Conservation (phyloP, 2,797 vertebrate genomes). For the Iguana delicatissima region DNA sequence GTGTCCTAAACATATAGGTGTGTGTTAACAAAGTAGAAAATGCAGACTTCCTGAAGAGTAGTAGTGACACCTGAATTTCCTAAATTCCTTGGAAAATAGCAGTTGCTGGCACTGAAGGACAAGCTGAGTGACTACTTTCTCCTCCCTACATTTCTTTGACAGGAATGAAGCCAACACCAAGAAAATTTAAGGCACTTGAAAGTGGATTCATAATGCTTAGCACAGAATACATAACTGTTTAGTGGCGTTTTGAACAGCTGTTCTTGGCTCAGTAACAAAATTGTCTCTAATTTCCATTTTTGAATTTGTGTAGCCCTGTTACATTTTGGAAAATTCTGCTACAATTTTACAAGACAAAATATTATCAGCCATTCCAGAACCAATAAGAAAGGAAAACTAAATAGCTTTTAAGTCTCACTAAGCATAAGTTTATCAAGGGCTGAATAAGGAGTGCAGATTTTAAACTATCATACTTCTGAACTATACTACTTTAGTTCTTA, state of each 20-base stretch:
- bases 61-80: slow-evolving; percentile 65
- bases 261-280: slow-evolving; percentile 30
- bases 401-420: slow-evolving; percentile 2
- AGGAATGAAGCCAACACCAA: slow-evolving; percentile 76
- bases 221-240: slow-evolving; percentile 59
- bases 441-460: slow-evolving; percentile 41
- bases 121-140: slow-evolving; percentile 72
- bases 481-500: slow-evolving; percentile 25
- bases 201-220: slow-evolving; percentile 64
- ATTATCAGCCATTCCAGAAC: slow-evolving; percentile 54
- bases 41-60: slow-evolving; percentile 63
- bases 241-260: slow-evolving; percentile 54
- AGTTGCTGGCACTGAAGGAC: slow-evolving; percentile 71
- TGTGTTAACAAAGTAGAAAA: slow-evolving; percentile 44
- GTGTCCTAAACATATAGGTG: slow-evolving; percentile 12
- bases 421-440: slow-evolving; percentile 4
- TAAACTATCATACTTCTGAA: not conserved
- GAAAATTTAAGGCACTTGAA: slow-evolving; percentile 84
- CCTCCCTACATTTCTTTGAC: slow-evolving; percentile 64
- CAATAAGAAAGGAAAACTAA: slow-evolving; percentile 21
- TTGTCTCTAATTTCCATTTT: slow-evolving; percentile 23
- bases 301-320: slow-evolving; percentile 13
- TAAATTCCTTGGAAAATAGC: slow-evolving; percentile 68
- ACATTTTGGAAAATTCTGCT: slow-evolving; percentile 42
- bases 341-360: slow-evolving; percentile 44